Base-by-base conservation (phyloP, 2,888 invertebrate genomes). In the Tineola bisselliella region DNA sequence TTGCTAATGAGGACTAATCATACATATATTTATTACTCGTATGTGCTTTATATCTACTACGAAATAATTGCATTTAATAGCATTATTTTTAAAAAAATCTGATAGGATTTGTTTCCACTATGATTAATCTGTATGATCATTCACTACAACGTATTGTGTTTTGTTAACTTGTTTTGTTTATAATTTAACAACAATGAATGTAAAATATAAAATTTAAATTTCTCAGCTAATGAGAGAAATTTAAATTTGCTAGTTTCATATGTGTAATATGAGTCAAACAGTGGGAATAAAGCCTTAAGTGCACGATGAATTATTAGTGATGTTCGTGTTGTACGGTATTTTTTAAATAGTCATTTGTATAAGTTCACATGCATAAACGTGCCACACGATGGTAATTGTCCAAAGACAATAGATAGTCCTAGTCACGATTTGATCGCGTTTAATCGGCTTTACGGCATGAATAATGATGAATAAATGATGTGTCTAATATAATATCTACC, bases 341-440 rank as follows among this genome's bases (percentile, higher is more conserved):
- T 56, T n/a, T 56, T 33, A 58, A 58, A 58, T 33, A 13, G 33
- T 58, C 31, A 33, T 58, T 58, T 31, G 58, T 58, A 58, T 58
- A 33, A 33, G 15, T 33, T 60, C 79, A 82, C 83, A 83, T 80
- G 81, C 74, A 70, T 70, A 67, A 69, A 67, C 66, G 68, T 72
- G 69, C 69, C 76, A 79, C 81, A 81, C 81, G 80, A 82, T 76
- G 70, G 66, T 75, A 76, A 79, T 77, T 77, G 77, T 73, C 69
- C 63, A 67, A 66, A 66, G 69, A 82, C 83, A 81, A 83, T 81
- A 76, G 76, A 73, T 70, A 72, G 65, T 17, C 13, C 72, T 68
- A 77, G 81, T 84, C 86, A 86, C 84, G 86, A 79, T 67, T 64
- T 65, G 63, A 58, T 58, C 58, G 65, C 68, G 70, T 72, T 74